These are phyloP conservation scores for Prionailurus viverrinus DNA, from an alignment of 2,113 vertebrate genomes.

Conservation along the genomic window DNA sequence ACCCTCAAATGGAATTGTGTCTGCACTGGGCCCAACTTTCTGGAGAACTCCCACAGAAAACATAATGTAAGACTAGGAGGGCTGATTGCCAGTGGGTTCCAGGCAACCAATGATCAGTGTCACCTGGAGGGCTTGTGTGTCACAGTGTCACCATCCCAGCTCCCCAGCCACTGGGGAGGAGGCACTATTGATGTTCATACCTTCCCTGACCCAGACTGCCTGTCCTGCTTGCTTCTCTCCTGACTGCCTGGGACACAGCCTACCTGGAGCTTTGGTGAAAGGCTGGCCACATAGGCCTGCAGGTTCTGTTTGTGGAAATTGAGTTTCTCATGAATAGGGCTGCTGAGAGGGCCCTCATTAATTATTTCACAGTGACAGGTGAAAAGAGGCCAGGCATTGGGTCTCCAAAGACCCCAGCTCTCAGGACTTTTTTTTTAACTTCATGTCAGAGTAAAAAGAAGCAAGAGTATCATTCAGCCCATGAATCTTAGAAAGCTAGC, in stretches of 20 bases:
- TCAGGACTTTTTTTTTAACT: not conserved
- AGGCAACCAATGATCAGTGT: too few species aligned
- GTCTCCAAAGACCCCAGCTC: not conserved
- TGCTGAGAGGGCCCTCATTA: not conserved
- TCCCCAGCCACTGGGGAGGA: not conserved
- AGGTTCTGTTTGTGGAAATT: not conserved
- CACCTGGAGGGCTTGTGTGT: not conserved
- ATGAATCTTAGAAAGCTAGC: not conserved
- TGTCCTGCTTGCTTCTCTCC: not conserved
- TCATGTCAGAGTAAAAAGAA: not conserved
- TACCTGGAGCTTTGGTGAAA: not conserved
- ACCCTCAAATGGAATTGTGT: not conserved
- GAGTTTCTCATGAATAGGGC: not conserved
- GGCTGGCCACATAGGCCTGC: not conserved
- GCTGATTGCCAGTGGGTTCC: not conserved
- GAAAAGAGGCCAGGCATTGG: not conserved
- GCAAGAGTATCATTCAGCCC: not conserved
- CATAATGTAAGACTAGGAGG: not conserved
- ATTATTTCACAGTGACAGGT: not conserved
- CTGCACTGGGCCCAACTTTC: not conserved
- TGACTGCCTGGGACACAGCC: not conserved
- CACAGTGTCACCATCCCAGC: not conserved
- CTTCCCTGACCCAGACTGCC: constrained; percentile 43
- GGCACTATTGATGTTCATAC: not conserved
- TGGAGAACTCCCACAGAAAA: not conserved